Conservation (phyloP, 2,113 vertebrate genomes). For the Carlito syrichta region DNA sequence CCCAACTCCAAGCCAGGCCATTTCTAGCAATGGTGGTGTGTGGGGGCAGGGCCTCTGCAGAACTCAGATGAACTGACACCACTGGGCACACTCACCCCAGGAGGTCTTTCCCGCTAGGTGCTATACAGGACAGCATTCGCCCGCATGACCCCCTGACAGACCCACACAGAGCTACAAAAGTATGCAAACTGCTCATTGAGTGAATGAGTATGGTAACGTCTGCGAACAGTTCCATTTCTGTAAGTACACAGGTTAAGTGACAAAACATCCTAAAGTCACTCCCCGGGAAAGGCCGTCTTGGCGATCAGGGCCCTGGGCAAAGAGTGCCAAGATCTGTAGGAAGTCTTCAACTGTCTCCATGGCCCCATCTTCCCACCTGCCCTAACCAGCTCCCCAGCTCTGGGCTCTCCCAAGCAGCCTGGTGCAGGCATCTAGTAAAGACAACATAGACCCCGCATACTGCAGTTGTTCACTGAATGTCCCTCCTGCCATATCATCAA, state of each 20-base stretch:
- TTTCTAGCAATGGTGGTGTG: background rate
- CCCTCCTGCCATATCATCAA: background rate
- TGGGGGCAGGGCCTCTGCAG: background rate
- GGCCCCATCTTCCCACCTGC: background rate
- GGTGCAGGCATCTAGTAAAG: background rate
- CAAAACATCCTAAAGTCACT: background rate
- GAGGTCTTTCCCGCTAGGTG: background rate
- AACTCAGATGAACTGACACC: background rate
- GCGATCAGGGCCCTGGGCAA: background rate
- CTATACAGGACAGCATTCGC: background rate
- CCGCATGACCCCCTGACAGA: background rate
- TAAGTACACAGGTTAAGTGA: background rate
- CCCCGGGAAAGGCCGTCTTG: background rate
- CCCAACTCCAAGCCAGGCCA: background rate
- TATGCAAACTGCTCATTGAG: background rate
- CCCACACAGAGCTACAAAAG: background rate
- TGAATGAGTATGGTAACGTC: background rate
- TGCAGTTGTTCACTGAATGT: background rate
- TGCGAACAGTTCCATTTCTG: background rate
- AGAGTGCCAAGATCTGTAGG: background rate
- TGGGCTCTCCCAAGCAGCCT: background rate
- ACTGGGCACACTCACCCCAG: background rate
- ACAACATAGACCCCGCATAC: background rate
- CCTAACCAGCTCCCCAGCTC: background rate
- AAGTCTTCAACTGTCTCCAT: background rate